A percentile compares a stretch with the other conserved stretches of the same genome.
phyloP scores from a whole-genome alignment of 35 echinoderm and acorn worm species.

The Nesometra sesokonis region DNA sequence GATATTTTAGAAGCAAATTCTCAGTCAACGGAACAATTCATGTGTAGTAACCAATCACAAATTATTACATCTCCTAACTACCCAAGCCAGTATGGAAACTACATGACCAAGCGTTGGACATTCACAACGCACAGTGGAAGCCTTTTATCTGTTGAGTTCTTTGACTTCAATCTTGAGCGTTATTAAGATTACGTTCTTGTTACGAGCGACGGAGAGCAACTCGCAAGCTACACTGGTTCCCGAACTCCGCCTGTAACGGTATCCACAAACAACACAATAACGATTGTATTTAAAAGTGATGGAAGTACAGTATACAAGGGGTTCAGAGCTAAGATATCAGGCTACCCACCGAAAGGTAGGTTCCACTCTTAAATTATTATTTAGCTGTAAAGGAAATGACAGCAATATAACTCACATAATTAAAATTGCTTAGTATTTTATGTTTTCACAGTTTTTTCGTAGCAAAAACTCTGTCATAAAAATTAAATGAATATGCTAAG shows the following conservation, averaged over 20 bases:
- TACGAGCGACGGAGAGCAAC: background rate
- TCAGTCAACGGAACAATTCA: background rate
- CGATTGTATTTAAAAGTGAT: background rate
- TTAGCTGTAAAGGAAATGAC: too few relatives aligned
- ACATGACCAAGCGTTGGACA: background rate
- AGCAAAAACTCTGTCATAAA: too few relatives aligned
- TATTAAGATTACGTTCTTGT: background rate
- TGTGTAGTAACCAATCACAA: background rate
- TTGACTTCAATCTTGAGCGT: background rate
- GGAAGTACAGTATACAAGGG: background rate
- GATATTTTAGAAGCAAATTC: background rate
- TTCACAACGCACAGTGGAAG: background rate
- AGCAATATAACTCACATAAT: too few relatives aligned
- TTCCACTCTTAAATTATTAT: too few relatives aligned
- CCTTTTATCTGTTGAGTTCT: background rate
- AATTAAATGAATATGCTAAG: too few relatives aligned
- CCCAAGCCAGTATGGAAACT: background rate
- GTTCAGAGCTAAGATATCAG: background rate
- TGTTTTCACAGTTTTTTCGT: too few relatives aligned
- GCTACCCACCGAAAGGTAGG: background rate
- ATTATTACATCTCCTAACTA: background rate
- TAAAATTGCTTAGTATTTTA: too few relatives aligned
- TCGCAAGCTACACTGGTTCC: background rate
- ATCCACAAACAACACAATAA: background rate
- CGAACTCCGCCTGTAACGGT: background rate